Base-by-base conservation (phyloP, 2,113 vertebrate species). In the Hydropotes inermis region DNA sequence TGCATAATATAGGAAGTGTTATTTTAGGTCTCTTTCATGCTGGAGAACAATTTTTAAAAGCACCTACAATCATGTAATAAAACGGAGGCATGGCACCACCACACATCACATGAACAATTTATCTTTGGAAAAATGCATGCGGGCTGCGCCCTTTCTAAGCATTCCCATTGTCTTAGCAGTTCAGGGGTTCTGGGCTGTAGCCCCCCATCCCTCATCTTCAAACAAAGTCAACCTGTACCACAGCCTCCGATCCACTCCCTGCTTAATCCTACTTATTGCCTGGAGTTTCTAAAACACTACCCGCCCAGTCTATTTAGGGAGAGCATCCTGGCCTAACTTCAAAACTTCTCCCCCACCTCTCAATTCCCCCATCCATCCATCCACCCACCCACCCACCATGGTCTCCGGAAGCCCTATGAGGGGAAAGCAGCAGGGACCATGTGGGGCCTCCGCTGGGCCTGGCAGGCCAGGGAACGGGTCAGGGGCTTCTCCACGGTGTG, bases 251-350 rank as follows among this genome's bases (percentile, higher is more conserved):
- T 99, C 99, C 98, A 47, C 96, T 97, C 98, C 98, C 98, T 98
- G 98, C 91, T 98, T 99, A 99, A 99, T 99, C 99, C 99, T 96
- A 98, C 98, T 99, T 99, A 99, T 98, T 98, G 98, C 98, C 98
- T 98, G 97, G 98, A 99, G 99, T 99, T 99, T 98, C 98, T 98
- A 98, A 78, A 98, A 98, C 98, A 98, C 98, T 98, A 98, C 98
- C 98, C 98, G 98, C 98, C 98, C 96, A 98, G 98, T 99, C 99
- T 98, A 99, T 98, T 97, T 98, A 94, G 97, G 98, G 98, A 98
- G 99, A 99, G 99, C 99, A 99, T 99, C 99, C 98, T 98, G 99
- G 95, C 98, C 99, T 99, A 98, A 97, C 99, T 99, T 98, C 98
- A 97, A 97, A 96, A 97, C 83, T 54, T 95, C 17, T 90, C 28